Percentiles rank a stretch among this genome's conserved stretches.
These are phyloP conservation scores for Remorina albescens DNA, from an alignment of 2,797 vertebrate species.

Conservation along the genomic window DNA sequence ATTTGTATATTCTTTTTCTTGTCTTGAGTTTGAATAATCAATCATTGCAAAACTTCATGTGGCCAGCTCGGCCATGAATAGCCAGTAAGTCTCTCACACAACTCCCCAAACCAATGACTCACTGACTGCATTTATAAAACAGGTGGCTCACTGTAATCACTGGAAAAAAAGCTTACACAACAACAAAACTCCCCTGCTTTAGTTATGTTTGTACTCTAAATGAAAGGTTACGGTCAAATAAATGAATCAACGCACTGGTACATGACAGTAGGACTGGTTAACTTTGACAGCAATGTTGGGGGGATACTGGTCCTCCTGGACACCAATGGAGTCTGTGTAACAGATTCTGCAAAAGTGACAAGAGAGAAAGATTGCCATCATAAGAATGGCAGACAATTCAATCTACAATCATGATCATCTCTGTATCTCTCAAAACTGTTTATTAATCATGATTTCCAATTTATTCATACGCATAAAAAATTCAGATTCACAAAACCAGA, in stretches of 20 bases:
- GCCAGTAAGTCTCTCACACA: neutral
- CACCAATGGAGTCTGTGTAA: constrained; percentile 95
- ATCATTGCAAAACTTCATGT: neutral
- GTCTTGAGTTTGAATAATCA: neutral
- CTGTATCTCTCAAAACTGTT: neutral
- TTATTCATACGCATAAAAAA: neutral
- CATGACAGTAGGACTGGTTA: constrained; percentile 98
- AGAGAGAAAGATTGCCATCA: constrained; percentile 3
- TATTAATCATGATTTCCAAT: neutral
- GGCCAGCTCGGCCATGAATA: neutral
- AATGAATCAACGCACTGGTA: constrained; percentile 89
- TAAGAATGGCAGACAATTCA: neutral
- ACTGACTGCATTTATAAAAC: constrained; percentile 17
- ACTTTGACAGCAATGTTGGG: constrained; percentile 98
- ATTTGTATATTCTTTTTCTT: neutral
- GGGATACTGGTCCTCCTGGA: constrained; percentile 99
- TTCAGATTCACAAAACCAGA: neutral
- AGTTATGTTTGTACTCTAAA: constrained; percentile 14
- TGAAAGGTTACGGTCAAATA: neutral
- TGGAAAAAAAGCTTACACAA: neutral
- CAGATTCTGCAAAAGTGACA: constrained; percentile 89
- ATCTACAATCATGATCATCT: neutral
- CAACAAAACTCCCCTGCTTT: neutral
- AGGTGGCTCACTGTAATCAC: neutral
- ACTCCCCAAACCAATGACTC: neutral